Percentiles rank a stretch among this genome's conserved stretches.
These are phyloP conservation scores for Pseudachorutes palmiensis DNA, from an alignment of 1,140 invertebrate genomes.

Conservation along the genomic window DNA sequence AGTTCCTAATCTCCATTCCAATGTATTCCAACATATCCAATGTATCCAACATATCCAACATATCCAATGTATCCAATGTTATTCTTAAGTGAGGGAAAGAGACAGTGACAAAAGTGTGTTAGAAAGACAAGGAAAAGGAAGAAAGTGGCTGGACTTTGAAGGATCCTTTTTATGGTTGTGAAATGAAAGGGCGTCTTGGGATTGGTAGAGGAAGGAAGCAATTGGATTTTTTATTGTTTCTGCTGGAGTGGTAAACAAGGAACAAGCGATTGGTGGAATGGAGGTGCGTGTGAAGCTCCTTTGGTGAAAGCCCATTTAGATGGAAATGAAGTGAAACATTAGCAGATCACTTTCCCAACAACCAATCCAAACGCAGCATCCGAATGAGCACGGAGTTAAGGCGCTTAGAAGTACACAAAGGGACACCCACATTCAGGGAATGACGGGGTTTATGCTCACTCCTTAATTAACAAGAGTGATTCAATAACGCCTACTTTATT, in stretches of 20 bases:
- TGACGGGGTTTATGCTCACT: no score
- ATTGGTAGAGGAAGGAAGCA: neutral
- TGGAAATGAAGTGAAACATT: conserved; percentile 10
- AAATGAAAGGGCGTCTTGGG: neutral
- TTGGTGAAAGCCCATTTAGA: neutral
- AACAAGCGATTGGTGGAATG: neutral
- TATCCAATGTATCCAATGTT: no score
- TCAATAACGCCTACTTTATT: no score
- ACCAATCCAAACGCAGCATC: neutral
- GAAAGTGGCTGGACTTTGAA: neutral
- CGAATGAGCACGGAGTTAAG: neutral
- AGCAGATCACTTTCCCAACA: conserved; percentile 5
- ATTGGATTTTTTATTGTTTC: conserved; percentile 4
- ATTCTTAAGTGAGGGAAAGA: no score
- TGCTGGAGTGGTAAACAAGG: neutral
- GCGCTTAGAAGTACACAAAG: neutral
- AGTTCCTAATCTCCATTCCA: neutral
- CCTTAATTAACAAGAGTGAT: no score
- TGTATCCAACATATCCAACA: no score
- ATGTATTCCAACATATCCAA: neutral
- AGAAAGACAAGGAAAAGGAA: neutral
- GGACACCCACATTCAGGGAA: no score
- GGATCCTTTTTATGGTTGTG: neutral
- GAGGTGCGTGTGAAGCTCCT: neutral
- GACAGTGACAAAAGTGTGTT: no score